Conservation (phyloP, 2,797 vertebrate species). For the Amniataba percoides region DNA sequence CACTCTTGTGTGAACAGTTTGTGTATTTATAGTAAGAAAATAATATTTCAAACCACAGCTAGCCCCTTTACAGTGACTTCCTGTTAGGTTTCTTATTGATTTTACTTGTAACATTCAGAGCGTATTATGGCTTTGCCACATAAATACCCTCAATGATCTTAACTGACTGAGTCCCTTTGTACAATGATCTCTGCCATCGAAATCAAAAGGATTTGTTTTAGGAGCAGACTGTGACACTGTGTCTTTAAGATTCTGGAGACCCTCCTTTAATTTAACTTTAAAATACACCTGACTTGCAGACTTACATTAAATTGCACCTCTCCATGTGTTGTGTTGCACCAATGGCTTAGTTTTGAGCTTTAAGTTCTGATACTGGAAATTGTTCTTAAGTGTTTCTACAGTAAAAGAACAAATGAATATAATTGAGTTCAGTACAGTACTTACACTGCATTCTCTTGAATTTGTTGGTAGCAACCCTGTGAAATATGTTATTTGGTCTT, state of each 20-base stretch:
- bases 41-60: background rate
- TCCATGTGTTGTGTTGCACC: no score
- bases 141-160: background rate
- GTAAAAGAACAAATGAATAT: background rate
- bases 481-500: background rate
- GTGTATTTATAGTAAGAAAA: no score
- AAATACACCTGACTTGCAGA: background rate
- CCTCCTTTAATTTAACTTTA: background rate
- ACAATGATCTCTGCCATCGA: background rate
- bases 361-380: background rate
- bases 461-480: background rate
- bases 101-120: background rate
- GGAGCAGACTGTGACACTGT: background rate
- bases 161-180: background rate
- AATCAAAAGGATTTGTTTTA: background rate
- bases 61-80: background rate
- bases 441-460: background rate
- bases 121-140: background rate
- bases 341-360: background rate
- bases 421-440: background rate
- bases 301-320: background rate
- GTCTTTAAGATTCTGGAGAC: background rate
- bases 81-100: background rate
- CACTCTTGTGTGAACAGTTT: background rate
- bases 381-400: background rate